phyloP scores from a whole-genome alignment of 2,113 vertebrate genomes.

The Micromys minutus region DNA sequence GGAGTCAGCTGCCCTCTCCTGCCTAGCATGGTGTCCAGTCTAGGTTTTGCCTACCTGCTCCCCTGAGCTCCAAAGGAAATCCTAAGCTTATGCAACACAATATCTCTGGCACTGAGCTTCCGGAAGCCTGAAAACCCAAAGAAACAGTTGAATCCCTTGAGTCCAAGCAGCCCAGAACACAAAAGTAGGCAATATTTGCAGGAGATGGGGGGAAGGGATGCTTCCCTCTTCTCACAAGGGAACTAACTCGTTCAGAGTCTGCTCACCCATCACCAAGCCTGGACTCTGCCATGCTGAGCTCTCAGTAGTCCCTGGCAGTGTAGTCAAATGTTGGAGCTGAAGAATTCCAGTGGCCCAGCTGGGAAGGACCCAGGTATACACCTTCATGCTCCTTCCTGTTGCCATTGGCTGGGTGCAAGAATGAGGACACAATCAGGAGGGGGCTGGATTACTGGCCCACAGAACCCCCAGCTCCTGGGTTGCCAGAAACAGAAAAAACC shows the following conservation, averaged over 20 bases:
- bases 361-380: fast-evolving
- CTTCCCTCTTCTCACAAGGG: background rate
- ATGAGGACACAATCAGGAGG: fast-evolving
- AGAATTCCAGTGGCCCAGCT: background rate
- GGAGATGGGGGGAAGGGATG: background rate
- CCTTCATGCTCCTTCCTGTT: background rate
- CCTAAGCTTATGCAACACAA: slow-evolving; percentile 60
- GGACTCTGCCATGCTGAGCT: fast-evolving
- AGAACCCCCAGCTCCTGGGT: background rate
- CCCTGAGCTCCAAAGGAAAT: background rate
- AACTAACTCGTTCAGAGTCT: fast-evolving
- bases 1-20: background rate
- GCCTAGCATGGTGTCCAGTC: background rate
- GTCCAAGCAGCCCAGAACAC: background rate
- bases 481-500: fast-evolving
- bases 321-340: fast-evolving
- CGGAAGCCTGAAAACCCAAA: slow-evolving; percentile 49
- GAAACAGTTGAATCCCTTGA: slow-evolving; percentile 4
- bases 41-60: background rate
- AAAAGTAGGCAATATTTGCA: background rate
- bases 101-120: slow-evolving; percentile 20
- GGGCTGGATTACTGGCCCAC: no score
- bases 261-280: background rate
- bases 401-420: no score
- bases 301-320: background rate